phyloP scores from a whole-genome alignment of 2,888 invertebrate genomes.

The Lucinisca nassula region DNA sequence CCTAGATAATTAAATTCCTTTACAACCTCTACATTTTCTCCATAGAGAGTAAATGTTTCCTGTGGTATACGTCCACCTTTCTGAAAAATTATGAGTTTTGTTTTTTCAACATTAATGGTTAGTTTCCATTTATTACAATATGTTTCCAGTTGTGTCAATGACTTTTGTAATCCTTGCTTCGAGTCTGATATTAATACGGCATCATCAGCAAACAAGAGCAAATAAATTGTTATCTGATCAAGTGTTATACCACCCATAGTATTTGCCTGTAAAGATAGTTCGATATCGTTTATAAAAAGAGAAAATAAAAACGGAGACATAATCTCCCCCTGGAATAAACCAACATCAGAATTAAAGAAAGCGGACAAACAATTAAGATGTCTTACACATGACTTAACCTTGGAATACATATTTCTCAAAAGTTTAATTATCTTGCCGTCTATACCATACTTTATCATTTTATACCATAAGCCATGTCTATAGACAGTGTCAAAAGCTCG shows the following conservation, averaged over 20 bases:
- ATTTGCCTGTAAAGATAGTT: slow-evolving; percentile 3
- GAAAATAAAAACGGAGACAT: not conserved
- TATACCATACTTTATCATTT: not conserved
- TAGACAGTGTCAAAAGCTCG: slow-evolving; percentile 9
- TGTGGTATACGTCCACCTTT: not conserved
- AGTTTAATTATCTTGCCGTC: not conserved
- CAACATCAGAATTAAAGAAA: slow-evolving; percentile 1
- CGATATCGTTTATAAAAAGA: slow-evolving; percentile 6
- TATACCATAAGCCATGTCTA: slow-evolving; percentile 11
- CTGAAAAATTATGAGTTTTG: not conserved
- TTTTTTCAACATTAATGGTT: not conserved
- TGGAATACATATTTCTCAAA: not conserved
- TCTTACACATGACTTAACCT: slow-evolving; percentile 1
- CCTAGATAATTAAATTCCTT: not conserved
- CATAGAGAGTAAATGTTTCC: not conserved
- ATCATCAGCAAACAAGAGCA: not conserved
- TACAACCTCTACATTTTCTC: not conserved
- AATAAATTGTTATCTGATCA: not conserved
- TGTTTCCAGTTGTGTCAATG: not conserved
- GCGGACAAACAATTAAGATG: not conserved
- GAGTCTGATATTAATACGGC: not conserved
- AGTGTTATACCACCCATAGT: not conserved
- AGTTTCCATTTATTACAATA: not conserved
- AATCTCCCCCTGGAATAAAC: slow-evolving; percentile 21
- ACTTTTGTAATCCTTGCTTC: not conserved